Evolutionary conservation across 2,113 vertebrate species (phyloP), one percentile per base, ranked within the genome.

Genomic region (Salvelinus fontinalis): DNA sequence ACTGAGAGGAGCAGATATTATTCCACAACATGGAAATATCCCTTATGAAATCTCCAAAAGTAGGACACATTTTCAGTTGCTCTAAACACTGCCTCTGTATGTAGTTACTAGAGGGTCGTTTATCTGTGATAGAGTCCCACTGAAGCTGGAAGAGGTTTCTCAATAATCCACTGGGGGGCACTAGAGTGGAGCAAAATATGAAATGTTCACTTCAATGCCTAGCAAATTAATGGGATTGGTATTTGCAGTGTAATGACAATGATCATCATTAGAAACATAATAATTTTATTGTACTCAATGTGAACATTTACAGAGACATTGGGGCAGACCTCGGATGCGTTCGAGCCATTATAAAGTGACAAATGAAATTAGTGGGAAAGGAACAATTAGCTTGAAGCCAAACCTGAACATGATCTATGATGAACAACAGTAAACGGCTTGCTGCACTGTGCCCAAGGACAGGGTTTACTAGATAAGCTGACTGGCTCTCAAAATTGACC

Each of bases 151-250:
- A n/a, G 20, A 70, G 12, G 68, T 39, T 54, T 5, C 48, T 68
- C 29, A 34, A 27, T 18, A 60, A 6, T 81, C 85, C 93, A 93
- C 86, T 79, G 87, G 93, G 81, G 86, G 90, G 85, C 60, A 82
- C 75, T 81, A 89, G 82, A 91, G 91, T 83, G 76, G 80, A 89
- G 81, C 75, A 74, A 86, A 90, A 89, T 60, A 75, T 51, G 66
- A 66, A 14, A 66, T 16, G 51, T 24, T n/a, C 22, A 18, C 69
- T 71, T 74, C 51, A 71, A 29, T 74, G 80, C 29, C 11, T 75
- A 78, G 82, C 6, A 39, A 34, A 34, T 20, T 20, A 20, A 14
- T 34, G 18, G 31, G 31, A 18, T 14, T 54, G 16, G 14, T 54
- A 16, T 54, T 54, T 3, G 9, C 2, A 44, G 39, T 44, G 39